Base-by-base conservation (phyloP, 2,113 vertebrate species). In the Trichechus manatus region DNA sequence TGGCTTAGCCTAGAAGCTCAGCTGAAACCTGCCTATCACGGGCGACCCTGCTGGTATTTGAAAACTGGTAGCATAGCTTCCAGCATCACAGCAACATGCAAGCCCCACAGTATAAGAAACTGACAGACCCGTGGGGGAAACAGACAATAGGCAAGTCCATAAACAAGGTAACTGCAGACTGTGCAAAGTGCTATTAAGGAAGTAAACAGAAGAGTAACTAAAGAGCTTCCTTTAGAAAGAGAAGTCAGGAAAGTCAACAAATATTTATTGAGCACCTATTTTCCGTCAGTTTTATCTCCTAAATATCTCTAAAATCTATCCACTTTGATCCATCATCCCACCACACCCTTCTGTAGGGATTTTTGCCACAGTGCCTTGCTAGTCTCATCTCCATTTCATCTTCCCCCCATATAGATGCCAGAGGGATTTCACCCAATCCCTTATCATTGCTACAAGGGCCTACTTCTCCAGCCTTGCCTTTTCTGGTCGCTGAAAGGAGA, bases 91-190 rank as follows among this genome's bases (percentile, higher is more conserved):
- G 53, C 53, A 56, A 56, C 53, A 56, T 17, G 15, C 53, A 15
- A 17, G 53, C 53, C 53, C 13, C 53, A 15, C 14, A 56, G 13
- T 17, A 56, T 15, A 11, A 56, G 9, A 56, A 56, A 56, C 13
- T 56, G 53, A 56, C 53, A 56, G 53, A 56, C 15, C 3, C 15
- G 53, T 56, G 15, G 15, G 47, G 83, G 83, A 97, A 95, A 89
- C 33, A 92, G 84, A 91, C 22, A 87, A 42, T 23, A 87, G 80
- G 61, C 53, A 94, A 87, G 39, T 64, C 39, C 22, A 80, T 27
- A 93, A 95, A 89, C 87, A 94, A 94, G 29, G 42, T 95, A 93
- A 92, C 91, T 84, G 50, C 27, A 93, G 94, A 74, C 42, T 94
- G 79, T 91, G 77, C 94, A 81, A 87, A 94, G 50, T 81, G 50